Conservation (phyloP, 2,797 vertebrate genomes). For the Botia kubotai region DNA sequence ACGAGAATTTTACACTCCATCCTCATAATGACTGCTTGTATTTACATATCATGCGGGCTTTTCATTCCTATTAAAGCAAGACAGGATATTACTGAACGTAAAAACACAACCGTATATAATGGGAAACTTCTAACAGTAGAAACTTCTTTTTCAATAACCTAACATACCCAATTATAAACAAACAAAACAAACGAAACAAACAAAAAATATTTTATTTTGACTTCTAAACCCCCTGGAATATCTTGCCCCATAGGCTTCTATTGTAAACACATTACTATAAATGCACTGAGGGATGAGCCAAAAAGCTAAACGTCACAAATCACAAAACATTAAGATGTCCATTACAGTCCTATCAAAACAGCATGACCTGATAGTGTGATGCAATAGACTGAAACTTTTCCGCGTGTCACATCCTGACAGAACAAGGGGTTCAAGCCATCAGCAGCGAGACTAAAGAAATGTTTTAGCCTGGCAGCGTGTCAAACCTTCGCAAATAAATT, state of each 20-base stretch:
- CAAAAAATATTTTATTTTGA: not conserved
- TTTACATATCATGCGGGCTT: constrained; percentile 53
- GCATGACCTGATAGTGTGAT: constrained; percentile 46
- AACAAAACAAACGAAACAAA: not conserved
- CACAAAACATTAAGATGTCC: constrained; percentile 35
- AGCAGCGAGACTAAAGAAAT: constrained; percentile 34
- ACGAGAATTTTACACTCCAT: constrained; percentile 49
- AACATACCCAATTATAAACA: not conserved
- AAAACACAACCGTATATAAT: not conserved
- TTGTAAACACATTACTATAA: not conserved
- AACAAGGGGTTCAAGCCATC: constrained; percentile 29
- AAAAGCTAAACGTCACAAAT: constrained; percentile 6
- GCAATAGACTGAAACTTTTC: constrained; percentile 50
- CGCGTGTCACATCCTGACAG: constrained; percentile 39
- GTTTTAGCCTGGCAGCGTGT: constrained; percentile 11
- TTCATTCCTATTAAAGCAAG: constrained; percentile 15
- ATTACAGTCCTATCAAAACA: constrained; percentile 41
- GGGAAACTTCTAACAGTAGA: not conserved
- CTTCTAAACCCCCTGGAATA: too few relatives aligned
- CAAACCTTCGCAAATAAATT: constrained; percentile 33
- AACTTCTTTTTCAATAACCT: not conserved
- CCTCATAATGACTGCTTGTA: constrained; percentile 40
- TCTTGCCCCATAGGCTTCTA: too few relatives aligned
- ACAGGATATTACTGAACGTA: constrained; percentile 15
- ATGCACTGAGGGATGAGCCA: not conserved